Evolutionary conservation across 2,797 vertebrate species (phyloP), one percentile per base, ranked within the genome.

Genomic region (Peromyscus eremicus): DNA sequence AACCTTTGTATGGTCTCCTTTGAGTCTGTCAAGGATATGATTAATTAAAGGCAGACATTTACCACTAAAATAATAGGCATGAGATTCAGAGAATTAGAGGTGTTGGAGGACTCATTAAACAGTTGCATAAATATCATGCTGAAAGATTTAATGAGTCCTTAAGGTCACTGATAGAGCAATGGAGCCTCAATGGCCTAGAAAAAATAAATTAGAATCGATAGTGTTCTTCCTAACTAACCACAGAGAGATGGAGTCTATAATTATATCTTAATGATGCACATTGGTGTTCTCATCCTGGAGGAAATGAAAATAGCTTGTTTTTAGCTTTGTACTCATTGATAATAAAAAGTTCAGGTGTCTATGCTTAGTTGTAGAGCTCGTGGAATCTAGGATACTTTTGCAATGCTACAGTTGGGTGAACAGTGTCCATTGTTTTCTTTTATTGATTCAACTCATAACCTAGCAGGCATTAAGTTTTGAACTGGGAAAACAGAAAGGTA

Each of bases 131-230:
- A 97, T 96, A 96, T 94, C 92, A 55, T 92, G 89, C 95, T 95
- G 95, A 95, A 98, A 95, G 96, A 97, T 97, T 97, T 97, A 98
- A 97, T 97, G 96, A 97, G 97, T 96, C 92, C 97, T 79, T 94
- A 94, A 95, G 92, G 96, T 97, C 96, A 97, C 95, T 95, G 94
- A 96, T n/a, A 93, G 94, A 97, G 94, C 94, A 95, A 93, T 86
- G 92, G 81, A 90, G 76, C 86, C 83, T 79, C 81, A 89, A 95
- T 95, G 97, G 92, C 97, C 97, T 97, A 97, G 94, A 98, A 97
- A 97, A 98, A 97, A 40, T 94, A 97, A 97, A 97, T 98, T 98
- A 97, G 68, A 97, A 98, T 97, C 91, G 0, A 98, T 98, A 97
- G 85, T 68, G 37, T 91, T 84, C 86, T 96, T 91, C 91, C 1